phyloP scores from a whole-genome alignment of 2,797 vertebrate genomes.

The Cryptoblepharus egeriae region DNA sequence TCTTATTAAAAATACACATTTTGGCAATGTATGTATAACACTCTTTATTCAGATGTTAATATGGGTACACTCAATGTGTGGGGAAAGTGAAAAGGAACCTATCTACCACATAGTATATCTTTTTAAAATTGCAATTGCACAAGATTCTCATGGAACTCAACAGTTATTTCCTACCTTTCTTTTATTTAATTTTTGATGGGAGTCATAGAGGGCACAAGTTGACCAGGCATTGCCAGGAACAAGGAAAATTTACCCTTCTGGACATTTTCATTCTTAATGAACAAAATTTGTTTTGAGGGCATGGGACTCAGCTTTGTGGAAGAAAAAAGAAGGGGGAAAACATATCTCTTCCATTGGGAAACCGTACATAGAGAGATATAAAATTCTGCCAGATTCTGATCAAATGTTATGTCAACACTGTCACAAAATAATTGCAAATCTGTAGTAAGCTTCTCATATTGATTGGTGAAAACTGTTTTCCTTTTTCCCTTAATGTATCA shows the following conservation, averaged over 20 bases:
- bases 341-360: background rate
- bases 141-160: too few species aligned
- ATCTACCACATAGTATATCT: too few species aligned
- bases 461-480: slow-evolving; percentile 49
- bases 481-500: slow-evolving; percentile 14
- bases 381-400: slow-evolving; percentile 61
- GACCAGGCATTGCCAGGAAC: background rate
- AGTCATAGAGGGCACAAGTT: background rate
- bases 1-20: background rate
- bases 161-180: background rate
- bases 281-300: slow-evolving; percentile 16
- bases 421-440: slow-evolving; percentile 58
- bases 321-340: slow-evolving; percentile 38
- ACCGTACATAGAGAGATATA: slow-evolving; percentile 56
- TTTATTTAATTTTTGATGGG: background rate
- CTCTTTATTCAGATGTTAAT: background rate
- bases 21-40: background rate
- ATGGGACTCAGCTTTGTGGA: background rate
- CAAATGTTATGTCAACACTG: slow-evolving; percentile 59
- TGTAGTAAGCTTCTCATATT: slow-evolving; percentile 52
- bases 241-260: slow-evolving; percentile 12
- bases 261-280: background rate
- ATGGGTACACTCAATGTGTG: background rate
- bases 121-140: too few species aligned
- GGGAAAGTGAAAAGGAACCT: background rate